Conservation (phyloP, 2,113 vertebrate genomes). For the Chloropsis hardwickii region DNA sequence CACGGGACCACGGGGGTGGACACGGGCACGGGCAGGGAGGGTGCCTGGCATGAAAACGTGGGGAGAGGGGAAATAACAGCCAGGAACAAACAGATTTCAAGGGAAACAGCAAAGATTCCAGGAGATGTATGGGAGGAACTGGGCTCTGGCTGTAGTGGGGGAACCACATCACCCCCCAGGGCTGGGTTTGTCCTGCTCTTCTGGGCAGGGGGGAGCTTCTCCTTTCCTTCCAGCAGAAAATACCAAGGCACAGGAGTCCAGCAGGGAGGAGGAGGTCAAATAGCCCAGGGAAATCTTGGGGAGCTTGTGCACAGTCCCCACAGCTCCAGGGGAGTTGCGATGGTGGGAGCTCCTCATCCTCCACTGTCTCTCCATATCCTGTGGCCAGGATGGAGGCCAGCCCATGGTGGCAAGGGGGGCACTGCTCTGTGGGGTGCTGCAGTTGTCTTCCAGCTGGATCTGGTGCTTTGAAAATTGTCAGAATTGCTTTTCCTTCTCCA, state of each 20-base stretch:
- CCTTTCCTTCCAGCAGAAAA: not conserved
- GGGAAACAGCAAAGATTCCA: slow-evolving; percentile 37
- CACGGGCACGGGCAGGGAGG: fast-evolving
- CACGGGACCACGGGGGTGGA: not conserved
- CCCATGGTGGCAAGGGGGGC: fast-evolving
- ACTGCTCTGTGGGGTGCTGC: not conserved
- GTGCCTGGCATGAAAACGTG: not conserved
- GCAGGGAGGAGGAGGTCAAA: not conserved
- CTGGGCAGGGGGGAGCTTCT: not conserved
- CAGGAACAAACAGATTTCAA: slow-evolving; percentile 29
- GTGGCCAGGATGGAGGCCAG: not conserved
- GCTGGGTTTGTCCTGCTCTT: not conserved
- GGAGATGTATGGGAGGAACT: slow-evolving; percentile 15
- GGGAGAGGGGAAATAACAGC: slow-evolving; percentile 14
- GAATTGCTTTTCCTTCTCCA: not conserved
- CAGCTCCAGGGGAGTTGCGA: fast-evolving
- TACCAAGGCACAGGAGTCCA: not conserved
- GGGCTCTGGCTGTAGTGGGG: fast-evolving
- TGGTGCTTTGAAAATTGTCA: not conserved
- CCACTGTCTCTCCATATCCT: fast-evolving
- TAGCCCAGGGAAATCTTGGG: not conserved
- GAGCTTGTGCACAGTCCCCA: not conserved
- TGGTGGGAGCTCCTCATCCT: not conserved
- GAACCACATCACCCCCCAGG: fast-evolving
- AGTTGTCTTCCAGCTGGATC: not conserved